These are phyloP conservation scores for Virgularia gustaviana DNA, from an alignment of 92 coral and sea anemone genomes.

Conservation along the genomic window DNA sequence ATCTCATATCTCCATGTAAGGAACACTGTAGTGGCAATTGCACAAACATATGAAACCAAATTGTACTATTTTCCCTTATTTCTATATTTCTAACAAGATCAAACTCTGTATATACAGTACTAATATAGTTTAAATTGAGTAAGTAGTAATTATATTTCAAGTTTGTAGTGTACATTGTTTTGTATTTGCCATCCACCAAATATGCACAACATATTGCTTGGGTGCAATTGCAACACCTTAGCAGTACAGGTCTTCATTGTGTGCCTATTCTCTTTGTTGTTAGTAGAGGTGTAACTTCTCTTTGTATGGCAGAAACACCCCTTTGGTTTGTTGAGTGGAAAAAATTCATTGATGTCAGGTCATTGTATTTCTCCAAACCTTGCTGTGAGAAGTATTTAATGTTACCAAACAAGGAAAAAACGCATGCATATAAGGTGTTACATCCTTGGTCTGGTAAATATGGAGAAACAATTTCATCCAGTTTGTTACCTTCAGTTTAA, in stretches of 20 bases:
- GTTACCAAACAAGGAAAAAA: conserved; percentile 43
- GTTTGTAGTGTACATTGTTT: conserved; percentile 21
- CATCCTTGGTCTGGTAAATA: conserved; percentile 28
- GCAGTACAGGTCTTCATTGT: conserved; percentile 56
- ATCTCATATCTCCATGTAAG: no score
- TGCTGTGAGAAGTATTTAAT: conserved; percentile 50
- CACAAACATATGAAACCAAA: no score
- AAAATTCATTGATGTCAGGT: conserved; percentile 47
- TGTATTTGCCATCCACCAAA: conserved; percentile 34
- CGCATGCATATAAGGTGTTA: conserved; percentile 34
- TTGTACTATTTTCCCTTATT: no score
- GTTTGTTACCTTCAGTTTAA: conserved; percentile 19
- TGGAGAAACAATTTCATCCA: conserved; percentile 3
- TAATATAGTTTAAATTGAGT: no score
- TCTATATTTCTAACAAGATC: no score
- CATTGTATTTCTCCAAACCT: conserved; percentile 63
- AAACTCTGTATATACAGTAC: no score
- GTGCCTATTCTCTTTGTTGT: conserved; percentile 41
- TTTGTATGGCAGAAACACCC: conserved; percentile 54
- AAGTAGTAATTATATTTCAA: no score
- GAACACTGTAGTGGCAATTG: no score
- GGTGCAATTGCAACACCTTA: conserved; percentile 45
- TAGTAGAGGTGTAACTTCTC: conserved; percentile 32
- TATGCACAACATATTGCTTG: conserved; percentile 31
- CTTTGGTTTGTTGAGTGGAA: conserved; percentile 56